Evolutionary conservation across 2,888 invertebrate genomes (phyloP), one percentile per base, ranked within the genome.

Genomic region (Drosophila dives): DNA sequence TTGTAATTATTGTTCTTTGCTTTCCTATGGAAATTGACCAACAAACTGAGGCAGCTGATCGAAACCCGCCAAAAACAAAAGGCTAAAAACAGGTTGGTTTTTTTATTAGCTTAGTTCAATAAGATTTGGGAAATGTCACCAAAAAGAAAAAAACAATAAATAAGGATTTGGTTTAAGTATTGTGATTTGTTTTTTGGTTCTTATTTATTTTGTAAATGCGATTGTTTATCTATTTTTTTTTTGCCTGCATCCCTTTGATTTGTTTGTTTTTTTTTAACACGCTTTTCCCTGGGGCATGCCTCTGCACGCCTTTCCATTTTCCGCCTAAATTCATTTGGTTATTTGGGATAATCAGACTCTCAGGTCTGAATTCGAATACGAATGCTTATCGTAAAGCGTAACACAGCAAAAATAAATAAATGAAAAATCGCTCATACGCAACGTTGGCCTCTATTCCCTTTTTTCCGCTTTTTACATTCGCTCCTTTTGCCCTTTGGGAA

Each of bases 381-480:
- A 10, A 34, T 38, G 36, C 64, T 38, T 56, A 66, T 72, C 80
- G 76, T 80, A 76, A 80, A 66, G 40, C 29, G 45, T 36, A 50
- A 29, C 33, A 54, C 11, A 34, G 34, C 5, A 42, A 61, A 8
- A 32, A 66, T 70, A 42, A 32, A 60, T 68, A 53, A 45, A 29
- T 23, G 23, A 62, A 75, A 64, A 75, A 81, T 83, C 80, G 80
- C 84, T 81, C 89, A 85, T 89, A 83, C 89, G 89, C 81, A 73
- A 42, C 64, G 72, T 58, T 53, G 58, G 34, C 65, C 56, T 29
- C 51, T 11, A 32, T 34, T 54, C 62, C 53, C 0, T 1, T 29
- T 23, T 42, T 20, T 5, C 36, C 8, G 45, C 8, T 45, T 23
- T 23, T 45, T 23, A 45, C 23, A 23, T 23, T 45, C 15, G 8